Conservation (phyloP, 2,797 vertebrate genomes). For the Falco biarmicus region DNA sequence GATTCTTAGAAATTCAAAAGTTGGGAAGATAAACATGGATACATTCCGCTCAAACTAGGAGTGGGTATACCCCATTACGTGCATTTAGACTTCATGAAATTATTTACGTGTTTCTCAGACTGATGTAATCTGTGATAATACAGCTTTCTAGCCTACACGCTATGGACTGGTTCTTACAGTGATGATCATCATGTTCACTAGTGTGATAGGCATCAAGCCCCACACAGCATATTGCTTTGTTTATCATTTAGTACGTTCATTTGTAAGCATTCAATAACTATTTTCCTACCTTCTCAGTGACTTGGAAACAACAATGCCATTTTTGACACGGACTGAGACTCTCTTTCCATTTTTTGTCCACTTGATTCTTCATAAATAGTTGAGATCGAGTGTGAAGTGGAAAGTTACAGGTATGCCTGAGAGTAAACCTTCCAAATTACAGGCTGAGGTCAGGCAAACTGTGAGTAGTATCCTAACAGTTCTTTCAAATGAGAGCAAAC, state of each 20-base stretch:
- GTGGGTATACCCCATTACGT: neutral
- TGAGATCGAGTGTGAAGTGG: constrained; percentile 64
- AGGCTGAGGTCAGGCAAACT: constrained; percentile 70
- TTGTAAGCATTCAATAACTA: neutral
- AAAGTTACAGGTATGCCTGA: constrained; percentile 79
- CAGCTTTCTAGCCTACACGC: neutral
- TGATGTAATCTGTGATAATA: neutral
- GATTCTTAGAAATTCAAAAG: neutral
- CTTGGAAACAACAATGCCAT: neutral
- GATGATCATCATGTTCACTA: neutral
- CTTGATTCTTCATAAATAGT: neutral
- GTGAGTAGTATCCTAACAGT: constrained; percentile 67
- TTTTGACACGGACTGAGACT: neutral
- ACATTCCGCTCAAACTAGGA: neutral
- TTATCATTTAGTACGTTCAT: neutral
- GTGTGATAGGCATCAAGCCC: neutral
- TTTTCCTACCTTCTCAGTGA: neutral
- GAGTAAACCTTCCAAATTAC: constrained; percentile 70
- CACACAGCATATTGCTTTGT: neutral
- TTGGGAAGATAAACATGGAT: neutral
- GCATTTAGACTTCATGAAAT: neutral
- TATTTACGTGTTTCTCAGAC: neutral
- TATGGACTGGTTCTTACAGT: neutral
- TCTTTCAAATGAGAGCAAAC: constrained; percentile 72
- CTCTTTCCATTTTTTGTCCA: neutral